Base-by-base conservation (phyloP, 1,140 invertebrate species). In the Drosophila gunungcola region DNA sequence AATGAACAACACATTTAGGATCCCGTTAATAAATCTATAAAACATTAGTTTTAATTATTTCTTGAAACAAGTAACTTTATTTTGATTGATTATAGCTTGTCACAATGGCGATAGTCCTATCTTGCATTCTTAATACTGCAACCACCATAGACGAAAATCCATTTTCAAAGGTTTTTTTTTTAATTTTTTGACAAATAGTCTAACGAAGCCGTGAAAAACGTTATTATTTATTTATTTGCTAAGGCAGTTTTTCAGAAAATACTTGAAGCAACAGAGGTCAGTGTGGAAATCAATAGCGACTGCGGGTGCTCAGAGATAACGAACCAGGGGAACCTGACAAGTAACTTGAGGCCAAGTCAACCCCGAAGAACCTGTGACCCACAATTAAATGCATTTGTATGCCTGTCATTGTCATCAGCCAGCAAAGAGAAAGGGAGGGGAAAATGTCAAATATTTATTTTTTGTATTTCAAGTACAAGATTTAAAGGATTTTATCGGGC, bases 301-400 rank as follows among this genome's bases (percentile, higher is more conserved):
- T 69, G 49, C 61, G 49, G 63, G 51, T 54, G 9, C 67, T 41
- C 51, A 16, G 10, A 13, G 67, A 70, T 72, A 57, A 48, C 38
- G 43, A 72, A 32, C 29, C 41, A 29, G 27, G 62, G 32, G 25
- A 29, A 32, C 29, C 32, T 65, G 64, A 42, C 46, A 21, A 65
- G 58, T 49, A 38, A 63, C 43, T 67, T 25, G 13, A 16, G 43
- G 58, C 36, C 63, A 67, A 65, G 64, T 52, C 64, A 65, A 45
- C 2, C 29, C n/a, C 41, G 16, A 48, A 39, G 34, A 57, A 57
- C 68, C 39, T 70, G 64, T 72, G 68, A 82, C 48, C 62, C 56
- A 79, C 84, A 88, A 89, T 88, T 89, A 89, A 89, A 84, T 78
- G 84, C 77, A 70, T 90, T 88, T 88, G 85, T 79, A 78, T 64